phyloP scores from a whole-genome alignment of 2,888 invertebrate species.

The Arenicola marina region DNA sequence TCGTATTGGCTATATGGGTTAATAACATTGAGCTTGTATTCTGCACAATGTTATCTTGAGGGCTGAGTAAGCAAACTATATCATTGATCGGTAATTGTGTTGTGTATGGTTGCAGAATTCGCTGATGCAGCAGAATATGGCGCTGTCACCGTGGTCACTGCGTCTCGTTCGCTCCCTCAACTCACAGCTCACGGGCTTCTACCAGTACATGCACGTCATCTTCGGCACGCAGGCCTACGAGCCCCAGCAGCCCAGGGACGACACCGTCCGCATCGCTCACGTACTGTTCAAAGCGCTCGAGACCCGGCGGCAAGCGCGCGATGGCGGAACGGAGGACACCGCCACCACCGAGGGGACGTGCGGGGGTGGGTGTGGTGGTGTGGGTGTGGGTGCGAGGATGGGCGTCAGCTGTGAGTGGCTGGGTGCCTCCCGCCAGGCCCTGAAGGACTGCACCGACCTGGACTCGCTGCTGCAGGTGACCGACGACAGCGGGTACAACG shows the following conservation, averaged over 20 bases:
- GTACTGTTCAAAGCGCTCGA: constrained; percentile 18
- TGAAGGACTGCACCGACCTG: constrained; percentile 19
- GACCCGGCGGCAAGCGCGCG: no score
- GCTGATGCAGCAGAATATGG: not conserved
- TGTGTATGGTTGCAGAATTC: no score
- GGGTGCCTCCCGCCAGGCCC: constrained; percentile 1
- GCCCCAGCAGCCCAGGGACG: constrained; percentile 16
- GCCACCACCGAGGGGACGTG: not conserved
- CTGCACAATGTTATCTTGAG: no score
- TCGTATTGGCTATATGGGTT: no score
- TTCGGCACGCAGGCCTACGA: constrained; percentile 24
- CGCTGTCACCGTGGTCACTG: not conserved
- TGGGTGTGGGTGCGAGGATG: no score
- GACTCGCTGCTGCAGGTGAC: constrained; percentile 38
- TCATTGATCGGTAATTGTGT: no score
- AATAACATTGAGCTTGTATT: no score
- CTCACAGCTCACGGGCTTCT: constrained; percentile 10
- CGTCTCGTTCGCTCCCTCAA: constrained; percentile 7
- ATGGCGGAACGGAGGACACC: not conserved
- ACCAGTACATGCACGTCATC: constrained; percentile 28
- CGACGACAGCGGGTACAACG: constrained; percentile 73
- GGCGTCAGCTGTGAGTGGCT: not conserved
- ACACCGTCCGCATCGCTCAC: constrained; percentile 10
- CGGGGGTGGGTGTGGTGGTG: no score
- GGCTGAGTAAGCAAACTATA: no score